Percentiles rank a stretch among this genome's conserved stretches.
Evolutionary conservation across 53 echinoderm and acorn worm genomes (phyloP).

Genomic region (Mesocentrotus franciscanus): DNA sequence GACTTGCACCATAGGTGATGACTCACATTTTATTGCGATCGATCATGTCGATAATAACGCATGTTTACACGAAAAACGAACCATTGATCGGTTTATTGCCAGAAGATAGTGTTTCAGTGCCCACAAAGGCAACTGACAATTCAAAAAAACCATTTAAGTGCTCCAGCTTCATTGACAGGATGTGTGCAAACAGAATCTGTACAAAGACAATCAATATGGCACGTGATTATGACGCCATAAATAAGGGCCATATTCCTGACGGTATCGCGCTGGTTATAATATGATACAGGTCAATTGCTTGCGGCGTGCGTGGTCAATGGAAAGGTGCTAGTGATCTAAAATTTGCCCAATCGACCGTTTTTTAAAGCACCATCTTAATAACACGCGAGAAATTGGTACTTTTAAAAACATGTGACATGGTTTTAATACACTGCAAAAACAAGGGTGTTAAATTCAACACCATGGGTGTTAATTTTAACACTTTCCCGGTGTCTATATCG

Average conservation of each 20-base stretch:
- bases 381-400: too few species aligned
- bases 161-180: neutral
- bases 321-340: neutral
- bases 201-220: neutral
- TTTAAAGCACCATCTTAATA: too few species aligned
- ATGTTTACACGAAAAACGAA: neutral
- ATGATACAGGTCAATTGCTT: neutral
- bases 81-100: neutral
- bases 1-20: neutral
- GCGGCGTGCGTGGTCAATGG: neutral
- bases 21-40: neutral
- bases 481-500: too few species aligned
- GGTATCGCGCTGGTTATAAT: neutral
- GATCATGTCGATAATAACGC: neutral
- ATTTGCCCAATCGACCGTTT: neutral
- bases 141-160: neutral
- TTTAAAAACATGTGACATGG: too few species aligned
- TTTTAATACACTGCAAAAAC: too few species aligned
- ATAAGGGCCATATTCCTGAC: neutral
- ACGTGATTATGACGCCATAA: neutral
- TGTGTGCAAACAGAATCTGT: neutral
- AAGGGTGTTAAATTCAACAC: too few species aligned
- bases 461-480: too few species aligned
- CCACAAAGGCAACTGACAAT: neutral
- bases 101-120: neutral